phyloP scores from a whole-genome alignment of 2,888 invertebrate genomes.

The Agrilus cyanescens region DNA sequence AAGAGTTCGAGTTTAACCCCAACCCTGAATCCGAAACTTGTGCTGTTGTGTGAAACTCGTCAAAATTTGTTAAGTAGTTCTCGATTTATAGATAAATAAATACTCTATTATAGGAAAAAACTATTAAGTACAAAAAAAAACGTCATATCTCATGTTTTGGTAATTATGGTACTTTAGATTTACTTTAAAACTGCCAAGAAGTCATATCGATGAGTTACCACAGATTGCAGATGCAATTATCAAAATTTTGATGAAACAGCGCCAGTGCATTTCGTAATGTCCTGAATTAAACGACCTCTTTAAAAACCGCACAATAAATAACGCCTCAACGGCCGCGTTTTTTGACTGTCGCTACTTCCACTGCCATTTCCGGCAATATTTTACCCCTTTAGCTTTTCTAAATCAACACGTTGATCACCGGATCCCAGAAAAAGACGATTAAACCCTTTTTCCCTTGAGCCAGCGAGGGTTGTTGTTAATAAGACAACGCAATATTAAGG shows the following conservation, averaged over 20 bases:
- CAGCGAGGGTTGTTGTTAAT: background rate
- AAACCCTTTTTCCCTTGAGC: background rate
- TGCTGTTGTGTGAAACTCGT: too few species aligned
- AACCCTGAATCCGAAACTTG: too few species aligned
- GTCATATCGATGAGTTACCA: too few species aligned
- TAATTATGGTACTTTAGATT: too few species aligned
- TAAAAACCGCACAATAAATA: slow-evolving; percentile 11
- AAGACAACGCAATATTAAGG: background rate
- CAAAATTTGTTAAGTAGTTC: too few species aligned
- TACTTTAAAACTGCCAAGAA: too few species aligned
- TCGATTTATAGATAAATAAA: too few species aligned
- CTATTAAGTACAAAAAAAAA: too few species aligned
- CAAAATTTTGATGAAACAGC: slow-evolving; percentile 1
- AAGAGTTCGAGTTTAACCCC: too few species aligned
- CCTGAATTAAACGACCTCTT: slow-evolving; percentile 17
- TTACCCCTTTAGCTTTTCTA: slow-evolving; percentile 26
- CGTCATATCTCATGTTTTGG: too few species aligned
- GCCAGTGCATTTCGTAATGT: slow-evolving; percentile 11
- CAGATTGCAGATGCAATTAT: too few species aligned
- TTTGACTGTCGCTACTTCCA: slow-evolving; percentile 14
- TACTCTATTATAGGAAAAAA: too few species aligned
- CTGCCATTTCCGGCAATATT: slow-evolving; percentile 30
- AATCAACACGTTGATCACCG: slow-evolving; percentile 26
- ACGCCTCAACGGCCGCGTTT: slow-evolving; percentile 10
- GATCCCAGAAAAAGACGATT: slow-evolving; percentile 7